These are phyloP conservation scores for Pachyramphus minor DNA, from an alignment of 2,113 vertebrate species.

Conservation along the genomic window DNA sequence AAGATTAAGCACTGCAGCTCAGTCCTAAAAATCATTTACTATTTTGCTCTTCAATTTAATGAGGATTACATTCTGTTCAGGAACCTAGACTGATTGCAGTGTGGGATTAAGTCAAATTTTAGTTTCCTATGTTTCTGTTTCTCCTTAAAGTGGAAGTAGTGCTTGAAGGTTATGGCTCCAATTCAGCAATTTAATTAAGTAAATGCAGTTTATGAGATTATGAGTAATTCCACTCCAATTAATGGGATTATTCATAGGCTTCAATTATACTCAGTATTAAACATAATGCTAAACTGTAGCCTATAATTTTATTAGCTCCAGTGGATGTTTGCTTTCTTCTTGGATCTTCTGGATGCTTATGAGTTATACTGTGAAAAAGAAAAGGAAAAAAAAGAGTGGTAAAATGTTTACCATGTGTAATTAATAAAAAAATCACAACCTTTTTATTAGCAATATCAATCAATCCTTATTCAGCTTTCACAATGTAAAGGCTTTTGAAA, in stretches of 20 bases:
- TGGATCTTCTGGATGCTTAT: not conserved
- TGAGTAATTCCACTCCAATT: not conserved
- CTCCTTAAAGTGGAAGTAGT: not conserved
- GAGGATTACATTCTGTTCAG: not conserved
- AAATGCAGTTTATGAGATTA: not conserved
- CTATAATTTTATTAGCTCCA: not conserved
- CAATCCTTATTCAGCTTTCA: not conserved
- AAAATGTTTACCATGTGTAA: not conserved
- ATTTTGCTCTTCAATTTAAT: not conserved
- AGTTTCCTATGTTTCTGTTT: not conserved
- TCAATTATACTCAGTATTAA: not conserved
- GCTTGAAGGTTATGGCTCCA: not conserved
- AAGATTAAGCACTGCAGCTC: not conserved
- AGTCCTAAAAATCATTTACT: not conserved
- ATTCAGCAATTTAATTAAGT: not conserved
- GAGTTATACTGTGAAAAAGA: not conserved
- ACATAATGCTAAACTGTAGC: not conserved
- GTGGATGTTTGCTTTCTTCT: not conserved
- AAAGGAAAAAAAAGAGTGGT: not conserved
- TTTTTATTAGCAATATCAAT: not conserved
- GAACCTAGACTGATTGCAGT: not conserved
- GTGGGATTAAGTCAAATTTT: not conserved
- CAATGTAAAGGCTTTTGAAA: not conserved
- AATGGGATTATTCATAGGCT: not conserved
- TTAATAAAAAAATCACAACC: not conserved